Conservation (phyloP, 2,888 invertebrate species). For the Nephrotoma guestfalica region DNA sequence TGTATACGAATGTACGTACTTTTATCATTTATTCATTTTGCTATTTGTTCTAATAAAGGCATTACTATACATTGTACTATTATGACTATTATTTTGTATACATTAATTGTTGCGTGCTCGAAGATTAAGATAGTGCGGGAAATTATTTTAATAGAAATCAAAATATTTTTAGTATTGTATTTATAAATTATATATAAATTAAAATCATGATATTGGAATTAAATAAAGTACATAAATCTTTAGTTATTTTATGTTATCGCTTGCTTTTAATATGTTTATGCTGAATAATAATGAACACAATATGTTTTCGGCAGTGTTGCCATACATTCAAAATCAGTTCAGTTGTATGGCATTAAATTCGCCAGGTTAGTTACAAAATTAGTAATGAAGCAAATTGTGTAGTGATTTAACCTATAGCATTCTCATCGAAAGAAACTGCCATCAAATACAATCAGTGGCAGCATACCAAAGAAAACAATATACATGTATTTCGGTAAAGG, state of each 20-base stretch:
- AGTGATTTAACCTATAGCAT: no score
- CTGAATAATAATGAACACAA: no score
- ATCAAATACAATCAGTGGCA: no score
- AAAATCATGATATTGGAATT: background rate
- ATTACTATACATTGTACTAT: background rate
- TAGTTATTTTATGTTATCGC: background rate
- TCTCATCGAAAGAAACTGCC: no score
- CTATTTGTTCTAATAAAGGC: background rate
- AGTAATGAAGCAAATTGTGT: no score
- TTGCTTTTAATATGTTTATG: background rate
- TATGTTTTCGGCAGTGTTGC: no score
- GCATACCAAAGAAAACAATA: no score
- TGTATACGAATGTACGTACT: background rate
- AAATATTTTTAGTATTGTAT: background rate
- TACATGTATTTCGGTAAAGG: no score
- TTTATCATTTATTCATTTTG: background rate
- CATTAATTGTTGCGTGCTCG: background rate
- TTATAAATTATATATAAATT: background rate
- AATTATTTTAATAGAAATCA: background rate
- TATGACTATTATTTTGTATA: background rate
- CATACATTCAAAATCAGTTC: no score
- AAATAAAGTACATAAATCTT: background rate
- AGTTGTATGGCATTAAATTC: no score
- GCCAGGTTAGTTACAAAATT: no score
- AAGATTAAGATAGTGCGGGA: background rate